These are phyloP conservation scores for Mus spicilegus DNA, from an alignment of 2,113 vertebrate species.

Conservation along the genomic window DNA sequence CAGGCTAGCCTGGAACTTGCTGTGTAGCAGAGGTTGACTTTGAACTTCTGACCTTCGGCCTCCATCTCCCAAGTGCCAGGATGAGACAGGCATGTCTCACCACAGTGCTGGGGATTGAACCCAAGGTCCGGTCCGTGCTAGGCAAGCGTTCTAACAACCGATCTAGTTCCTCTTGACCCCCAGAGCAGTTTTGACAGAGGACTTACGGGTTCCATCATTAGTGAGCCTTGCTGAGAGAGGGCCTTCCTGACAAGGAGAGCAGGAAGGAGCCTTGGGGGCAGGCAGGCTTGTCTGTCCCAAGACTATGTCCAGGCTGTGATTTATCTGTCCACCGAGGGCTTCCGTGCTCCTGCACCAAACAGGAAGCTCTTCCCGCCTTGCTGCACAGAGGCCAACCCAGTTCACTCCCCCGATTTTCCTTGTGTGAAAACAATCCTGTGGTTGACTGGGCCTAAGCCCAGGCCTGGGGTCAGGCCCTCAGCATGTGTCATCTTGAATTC, in stretches of 20 bases:
- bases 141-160: background rate
- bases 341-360: background rate
- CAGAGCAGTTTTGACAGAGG: fast-evolving
- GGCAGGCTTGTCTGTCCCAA: background rate
- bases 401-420: background rate
- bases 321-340: background rate
- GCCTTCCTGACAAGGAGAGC: fast-evolving
- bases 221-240: fast-evolving
- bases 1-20: background rate
- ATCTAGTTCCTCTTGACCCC: background rate
- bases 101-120: background rate
- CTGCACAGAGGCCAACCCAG: background rate
- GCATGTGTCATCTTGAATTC: background rate
- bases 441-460: background rate
- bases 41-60: background rate
- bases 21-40: background rate
- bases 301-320: background rate
- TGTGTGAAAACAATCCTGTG: background rate
- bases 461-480: background rate
- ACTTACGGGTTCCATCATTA: fast-evolving
- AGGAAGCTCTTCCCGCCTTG: background rate
- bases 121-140: background rate
- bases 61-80: background rate
- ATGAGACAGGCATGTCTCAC: background rate
- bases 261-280: background rate